Conservation (phyloP, 2,113 vertebrate genomes). For the Parotia lawesii region DNA sequence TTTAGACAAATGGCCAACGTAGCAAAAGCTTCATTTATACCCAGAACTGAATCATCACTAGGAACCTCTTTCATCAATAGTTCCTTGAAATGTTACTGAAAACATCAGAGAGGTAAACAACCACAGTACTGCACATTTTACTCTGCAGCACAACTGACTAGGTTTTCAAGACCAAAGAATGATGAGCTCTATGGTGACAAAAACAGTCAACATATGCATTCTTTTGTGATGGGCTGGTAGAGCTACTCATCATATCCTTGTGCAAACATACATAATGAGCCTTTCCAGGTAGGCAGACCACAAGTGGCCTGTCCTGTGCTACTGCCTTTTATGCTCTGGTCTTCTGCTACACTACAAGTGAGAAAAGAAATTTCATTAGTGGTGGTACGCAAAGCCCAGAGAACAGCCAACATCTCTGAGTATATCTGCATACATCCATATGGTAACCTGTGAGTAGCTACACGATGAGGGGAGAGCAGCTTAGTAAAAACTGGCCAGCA, state of each 20-base stretch:
- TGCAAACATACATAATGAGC: background rate
- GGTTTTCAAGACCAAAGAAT: background rate
- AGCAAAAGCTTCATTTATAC: background rate
- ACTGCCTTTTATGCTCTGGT: background rate
- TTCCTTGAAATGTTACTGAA: background rate
- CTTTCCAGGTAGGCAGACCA: background rate
- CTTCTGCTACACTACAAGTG: background rate
- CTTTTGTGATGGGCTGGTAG: background rate
- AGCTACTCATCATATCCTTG: background rate
- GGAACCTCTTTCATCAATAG: background rate
- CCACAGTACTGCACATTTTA: background rate
- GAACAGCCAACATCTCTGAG: background rate
- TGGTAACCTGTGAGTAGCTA: background rate
- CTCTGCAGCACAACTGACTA: background rate
- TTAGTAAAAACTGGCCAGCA: background rate
- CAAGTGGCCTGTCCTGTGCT: background rate
- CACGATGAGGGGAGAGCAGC: background rate
- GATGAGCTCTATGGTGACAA: background rate
- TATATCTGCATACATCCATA: background rate
- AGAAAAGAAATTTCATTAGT: background rate
- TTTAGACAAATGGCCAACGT: fast-evolving
- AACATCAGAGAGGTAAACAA: background rate
- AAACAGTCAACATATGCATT: background rate
- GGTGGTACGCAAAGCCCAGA: background rate
- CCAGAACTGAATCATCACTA: background rate